These are phyloP conservation scores for Drosophila virilis DNA, from an alignment of 1,140 invertebrate species.

Conservation along the genomic window DNA sequence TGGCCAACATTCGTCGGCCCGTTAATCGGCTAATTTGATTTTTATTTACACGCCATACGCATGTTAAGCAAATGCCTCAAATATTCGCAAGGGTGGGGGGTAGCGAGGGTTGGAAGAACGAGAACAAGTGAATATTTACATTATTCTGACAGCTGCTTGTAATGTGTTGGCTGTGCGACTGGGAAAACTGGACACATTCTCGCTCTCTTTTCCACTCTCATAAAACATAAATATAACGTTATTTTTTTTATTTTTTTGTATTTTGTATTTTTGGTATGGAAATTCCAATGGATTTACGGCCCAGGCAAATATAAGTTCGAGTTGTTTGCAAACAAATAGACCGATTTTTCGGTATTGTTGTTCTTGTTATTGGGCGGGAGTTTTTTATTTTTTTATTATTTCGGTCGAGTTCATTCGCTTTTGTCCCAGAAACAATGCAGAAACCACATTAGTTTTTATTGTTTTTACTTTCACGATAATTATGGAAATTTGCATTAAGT, in stretches of 20 bases:
- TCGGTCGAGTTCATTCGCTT: slow-evolving; percentile 71
- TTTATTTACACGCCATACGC: slow-evolving; percentile 39
- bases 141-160: slow-evolving; percentile 66
- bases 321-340: slow-evolving; percentile 69
- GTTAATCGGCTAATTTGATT: slow-evolving; percentile 30
- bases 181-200: slow-evolving; percentile 13
- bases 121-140: slow-evolving; percentile 23
- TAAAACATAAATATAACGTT: slow-evolving; percentile 29
- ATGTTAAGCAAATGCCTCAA: slow-evolving; percentile 4
- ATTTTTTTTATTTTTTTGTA: neutral
- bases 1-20: slow-evolving; percentile 28
- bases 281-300: slow-evolving; percentile 69
- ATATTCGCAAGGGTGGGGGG: neutral
- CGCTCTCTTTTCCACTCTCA: slow-evolving; percentile 7
- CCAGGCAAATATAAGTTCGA: slow-evolving; percentile 71
- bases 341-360: slow-evolving; percentile 39
- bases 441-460: slow-evolving; percentile 54
- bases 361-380: slow-evolving; percentile 21
- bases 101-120: neutral
- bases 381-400: slow-evolving; percentile 36
- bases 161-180: slow-evolving; percentile 50
- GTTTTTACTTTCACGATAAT: slow-evolving; percentile 50
- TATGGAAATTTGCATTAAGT: slow-evolving; percentile 58
- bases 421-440: slow-evolving; percentile 69
- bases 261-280: slow-evolving; percentile 44